Evolutionary conservation across 2,113 vertebrate species (phyloP).

Genomic region (Erinaceus europaeus): DNA sequence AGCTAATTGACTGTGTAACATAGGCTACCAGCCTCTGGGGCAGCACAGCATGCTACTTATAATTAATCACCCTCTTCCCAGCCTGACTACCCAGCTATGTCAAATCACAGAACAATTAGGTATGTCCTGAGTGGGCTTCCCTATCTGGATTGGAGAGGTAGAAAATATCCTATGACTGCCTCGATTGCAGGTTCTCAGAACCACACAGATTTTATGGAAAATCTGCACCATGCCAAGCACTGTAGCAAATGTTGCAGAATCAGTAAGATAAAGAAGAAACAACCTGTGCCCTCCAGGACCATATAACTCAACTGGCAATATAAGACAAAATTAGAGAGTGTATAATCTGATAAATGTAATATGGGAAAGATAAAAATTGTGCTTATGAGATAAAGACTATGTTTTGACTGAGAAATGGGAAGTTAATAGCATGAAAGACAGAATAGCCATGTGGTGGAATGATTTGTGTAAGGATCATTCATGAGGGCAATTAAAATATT

Average conservation of each 20-base stretch:
- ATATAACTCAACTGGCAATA: background rate
- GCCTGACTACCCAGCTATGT: slow-evolving; percentile 52
- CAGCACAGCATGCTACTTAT: slow-evolving; percentile 27
- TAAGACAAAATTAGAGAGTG: slow-evolving; percentile 6
- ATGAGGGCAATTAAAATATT: background rate
- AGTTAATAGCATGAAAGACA: background rate
- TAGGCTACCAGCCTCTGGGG: slow-evolving; percentile 68
- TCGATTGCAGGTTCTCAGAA: slow-evolving; percentile 27
- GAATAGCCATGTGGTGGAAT: background rate
- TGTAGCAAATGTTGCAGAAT: background rate
- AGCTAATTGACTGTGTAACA: slow-evolving; percentile 72
- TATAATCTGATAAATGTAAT: background rate
- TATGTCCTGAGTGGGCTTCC: slow-evolving; percentile 45
- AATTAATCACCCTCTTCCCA: slow-evolving; percentile 72
- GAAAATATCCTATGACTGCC: slow-evolving; percentile 29
- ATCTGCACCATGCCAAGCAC: background rate
- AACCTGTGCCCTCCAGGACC: background rate
- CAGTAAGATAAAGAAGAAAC: slow-evolving; percentile 26
- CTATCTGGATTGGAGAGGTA: background rate
- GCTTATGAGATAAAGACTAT: background rate
- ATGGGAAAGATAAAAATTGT: background rate
- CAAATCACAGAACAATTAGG: slow-evolving; percentile 64
- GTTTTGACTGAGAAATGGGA: background rate
- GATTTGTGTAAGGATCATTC: background rate
- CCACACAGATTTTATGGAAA: background rate